Evolutionary conservation across 2,888 invertebrate genomes (phyloP).

Genomic region (Drosophila percnosoma): DNA sequence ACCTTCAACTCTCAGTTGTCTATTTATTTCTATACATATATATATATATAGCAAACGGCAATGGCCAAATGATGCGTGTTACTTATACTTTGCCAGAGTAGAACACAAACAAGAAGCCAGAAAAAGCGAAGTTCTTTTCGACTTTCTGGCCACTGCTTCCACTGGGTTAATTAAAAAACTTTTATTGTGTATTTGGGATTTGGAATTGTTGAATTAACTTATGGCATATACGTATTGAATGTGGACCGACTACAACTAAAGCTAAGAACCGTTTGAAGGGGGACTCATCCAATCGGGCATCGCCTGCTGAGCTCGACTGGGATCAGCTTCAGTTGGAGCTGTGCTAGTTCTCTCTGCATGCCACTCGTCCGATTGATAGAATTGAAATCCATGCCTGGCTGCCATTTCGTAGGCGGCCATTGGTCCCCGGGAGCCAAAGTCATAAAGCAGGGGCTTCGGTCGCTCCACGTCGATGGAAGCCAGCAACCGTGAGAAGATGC

Average conservation of each 20-base stretch:
- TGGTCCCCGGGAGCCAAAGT: constrained; percentile 60
- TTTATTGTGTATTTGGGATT: constrained; percentile 47
- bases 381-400: constrained; percentile 51
- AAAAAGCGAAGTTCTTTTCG: background rate
- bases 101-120: constrained; percentile 20
- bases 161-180: constrained; percentile 76
- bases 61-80: constrained; percentile 64
- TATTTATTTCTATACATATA: no score
- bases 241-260: constrained; percentile 10
- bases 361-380: constrained; percentile 58
- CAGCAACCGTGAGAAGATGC: constrained; percentile 62
- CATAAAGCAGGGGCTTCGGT: constrained; percentile 50
- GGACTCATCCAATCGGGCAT: constrained; percentile 38
- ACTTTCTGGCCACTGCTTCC: constrained; percentile 20
- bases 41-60: constrained; percentile 29
- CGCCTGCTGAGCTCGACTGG: constrained; percentile 27
- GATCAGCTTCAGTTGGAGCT: background rate
- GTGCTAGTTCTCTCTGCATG: constrained; percentile 34
- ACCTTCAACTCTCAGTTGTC: background rate
- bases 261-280: constrained; percentile 1
- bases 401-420: constrained; percentile 60
- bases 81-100: constrained; percentile 36
- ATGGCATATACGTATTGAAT: constrained; percentile 9
- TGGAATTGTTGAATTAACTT: constrained; percentile 33
- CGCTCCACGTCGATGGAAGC: constrained; percentile 52